Evolutionary conservation across 37 sponge, comb jelly and placozoan species (phyloP).

Genomic region (Spongia lamella): DNA sequence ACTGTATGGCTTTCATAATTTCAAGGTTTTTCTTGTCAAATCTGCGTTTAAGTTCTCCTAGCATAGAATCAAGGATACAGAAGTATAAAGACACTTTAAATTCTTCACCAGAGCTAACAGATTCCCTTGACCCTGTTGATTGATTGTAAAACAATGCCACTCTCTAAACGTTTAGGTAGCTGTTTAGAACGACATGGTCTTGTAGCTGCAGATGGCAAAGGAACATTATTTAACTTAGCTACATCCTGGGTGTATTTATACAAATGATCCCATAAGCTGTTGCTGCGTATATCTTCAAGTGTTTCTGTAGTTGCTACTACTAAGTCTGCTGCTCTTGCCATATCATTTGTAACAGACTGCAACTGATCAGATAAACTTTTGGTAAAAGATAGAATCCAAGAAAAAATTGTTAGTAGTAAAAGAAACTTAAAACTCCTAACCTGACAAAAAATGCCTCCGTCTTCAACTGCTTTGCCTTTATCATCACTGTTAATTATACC

Average conservation of each 20-base stretch:
- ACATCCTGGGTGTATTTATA: slow-evolving; percentile 42
- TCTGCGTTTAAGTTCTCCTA: too few species aligned
- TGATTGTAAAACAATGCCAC: slow-evolving; percentile 32
- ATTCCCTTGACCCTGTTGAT: slow-evolving; percentile 33
- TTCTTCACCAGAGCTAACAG: too few species aligned
- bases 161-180: slow-evolving; percentile 15
- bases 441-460: slow-evolving; percentile 53
- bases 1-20: too few species aligned
- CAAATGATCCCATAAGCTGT: slow-evolving; percentile 36
- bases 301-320: slow-evolving; percentile 32
- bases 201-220: slow-evolving; percentile 24
- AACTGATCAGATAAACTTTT: slow-evolving; percentile 60
- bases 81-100: too few species aligned
- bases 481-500: slow-evolving; percentile 54
- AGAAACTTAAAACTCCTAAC: slow-evolving; percentile 53
- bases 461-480: slow-evolving; percentile 59
- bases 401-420: slow-evolving; percentile 35
- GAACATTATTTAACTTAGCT: slow-evolving; percentile 21
- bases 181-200: slow-evolving; percentile 21
- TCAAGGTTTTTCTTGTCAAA: too few species aligned
- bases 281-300: slow-evolving; percentile 25
- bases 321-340: slow-evolving; percentile 41
- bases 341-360: slow-evolving; percentile 32
- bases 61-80: too few species aligned
- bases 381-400: slow-evolving; percentile 41